Conservation (phyloP, 2,113 vertebrate genomes). For the Bos indicus region DNA sequence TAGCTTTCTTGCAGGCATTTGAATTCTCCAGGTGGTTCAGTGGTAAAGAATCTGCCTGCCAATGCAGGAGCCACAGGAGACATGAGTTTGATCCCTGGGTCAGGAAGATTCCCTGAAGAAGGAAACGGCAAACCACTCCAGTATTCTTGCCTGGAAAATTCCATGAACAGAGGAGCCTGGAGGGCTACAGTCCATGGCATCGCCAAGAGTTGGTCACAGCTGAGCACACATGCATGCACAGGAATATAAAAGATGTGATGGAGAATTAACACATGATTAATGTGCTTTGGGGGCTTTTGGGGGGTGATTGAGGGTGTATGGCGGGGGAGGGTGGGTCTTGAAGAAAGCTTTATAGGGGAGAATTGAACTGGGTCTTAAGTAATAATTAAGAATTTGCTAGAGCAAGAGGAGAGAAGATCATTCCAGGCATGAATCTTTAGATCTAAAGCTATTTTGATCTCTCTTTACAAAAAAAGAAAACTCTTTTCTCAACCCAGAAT, state of each 20-base stretch:
- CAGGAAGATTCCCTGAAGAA: not conserved
- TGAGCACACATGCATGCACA: not conserved
- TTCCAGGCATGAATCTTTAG: not conserved
- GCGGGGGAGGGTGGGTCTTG: too few species aligned
- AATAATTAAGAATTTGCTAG: not conserved
- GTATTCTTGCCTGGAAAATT: not conserved
- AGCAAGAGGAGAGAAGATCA: not conserved
- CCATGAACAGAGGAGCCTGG: not conserved
- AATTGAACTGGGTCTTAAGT: not conserved
- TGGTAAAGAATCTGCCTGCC: not conserved
- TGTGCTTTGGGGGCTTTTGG: not conserved
- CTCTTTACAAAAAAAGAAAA: constrained; percentile 26
- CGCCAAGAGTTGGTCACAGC: not conserved
- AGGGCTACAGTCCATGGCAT: not conserved
- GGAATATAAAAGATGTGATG: not conserved
- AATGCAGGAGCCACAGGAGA: not conserved
- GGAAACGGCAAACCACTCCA: not conserved
- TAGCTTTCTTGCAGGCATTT: not conserved
- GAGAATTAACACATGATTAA: not conserved
- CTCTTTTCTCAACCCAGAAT: constrained; percentile 52
- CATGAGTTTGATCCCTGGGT: not conserved
- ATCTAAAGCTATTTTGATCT: constrained; percentile 25
- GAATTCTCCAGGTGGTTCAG: not conserved
- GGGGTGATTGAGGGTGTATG: not conserved
- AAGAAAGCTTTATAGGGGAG: not conserved